Percentiles rank a stretch among this genome's conserved stretches.
Evolutionary conservation across 2,797 vertebrate genomes (phyloP).

Genomic region (Phyllotis vaccarum): DNA sequence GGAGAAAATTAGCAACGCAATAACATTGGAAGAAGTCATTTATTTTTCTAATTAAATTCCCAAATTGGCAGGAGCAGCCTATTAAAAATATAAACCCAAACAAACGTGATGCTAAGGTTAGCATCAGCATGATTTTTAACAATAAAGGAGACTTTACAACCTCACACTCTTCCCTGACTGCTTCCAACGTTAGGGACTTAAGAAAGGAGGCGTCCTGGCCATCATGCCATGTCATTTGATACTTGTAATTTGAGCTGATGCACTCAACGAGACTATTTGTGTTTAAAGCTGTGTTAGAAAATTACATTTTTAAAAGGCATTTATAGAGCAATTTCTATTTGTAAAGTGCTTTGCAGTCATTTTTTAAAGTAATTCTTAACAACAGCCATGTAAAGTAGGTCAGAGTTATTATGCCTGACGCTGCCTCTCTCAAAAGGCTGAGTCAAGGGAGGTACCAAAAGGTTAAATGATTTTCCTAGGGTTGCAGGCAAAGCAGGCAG

Average conservation of each 20-base stretch:
- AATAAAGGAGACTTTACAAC: slow-evolving; percentile 52
- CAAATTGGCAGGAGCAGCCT: slow-evolving; percentile 58
- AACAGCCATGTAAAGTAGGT: slow-evolving; percentile 76
- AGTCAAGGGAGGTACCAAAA: slow-evolving; percentile 68
- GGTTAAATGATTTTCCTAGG: slow-evolving; percentile 67
- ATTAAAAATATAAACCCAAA: slow-evolving; percentile 73
- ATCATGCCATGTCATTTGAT: slow-evolving; percentile 56
- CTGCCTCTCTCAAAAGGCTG: slow-evolving; percentile 64
- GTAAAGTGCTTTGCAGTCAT: slow-evolving; percentile 77
- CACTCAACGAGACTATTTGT: slow-evolving; percentile 71
- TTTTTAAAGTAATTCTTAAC: slow-evolving; percentile 72
- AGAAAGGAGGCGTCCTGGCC: slow-evolving; percentile 3
- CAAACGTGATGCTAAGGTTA: slow-evolving; percentile 61
- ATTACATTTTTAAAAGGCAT: slow-evolving; percentile 70
- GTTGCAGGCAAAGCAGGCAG: background rate
- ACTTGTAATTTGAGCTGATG: slow-evolving; percentile 73
- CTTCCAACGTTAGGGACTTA: slow-evolving; percentile 48
- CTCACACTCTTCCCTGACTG: slow-evolving; percentile 32
- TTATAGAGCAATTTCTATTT: slow-evolving; percentile 76
- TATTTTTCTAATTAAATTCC: slow-evolving; percentile 81
- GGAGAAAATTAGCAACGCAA: background rate
- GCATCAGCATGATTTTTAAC: slow-evolving; percentile 63
- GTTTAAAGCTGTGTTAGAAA: slow-evolving; percentile 78
- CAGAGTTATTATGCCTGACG: slow-evolving; percentile 64
- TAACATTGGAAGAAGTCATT: slow-evolving; percentile 61